Evolutionary conservation across 1,140 invertebrate genomes (phyloP), one percentile per base, ranked within the genome.

Genomic region (Drosophila nebulosa): DNA sequence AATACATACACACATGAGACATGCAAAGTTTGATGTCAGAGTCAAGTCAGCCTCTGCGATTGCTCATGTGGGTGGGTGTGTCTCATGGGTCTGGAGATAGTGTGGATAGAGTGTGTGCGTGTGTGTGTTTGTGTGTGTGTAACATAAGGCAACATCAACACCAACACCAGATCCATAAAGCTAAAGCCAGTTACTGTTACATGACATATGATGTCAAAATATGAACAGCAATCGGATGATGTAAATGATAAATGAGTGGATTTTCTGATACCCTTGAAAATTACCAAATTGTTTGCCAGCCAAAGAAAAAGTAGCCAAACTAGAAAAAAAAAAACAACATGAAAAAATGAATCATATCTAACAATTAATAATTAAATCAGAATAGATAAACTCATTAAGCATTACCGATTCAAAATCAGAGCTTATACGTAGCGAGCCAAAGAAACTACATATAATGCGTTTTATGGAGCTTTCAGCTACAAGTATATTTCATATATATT

Each of bases 1-100:
- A 22, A 63, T 24, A 9, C 10, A 30, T 32, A 64, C 16, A 36
- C 36, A 59, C 65, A 69, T 39, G 67, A 67, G 71, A 80, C 78
- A 85, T 74, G 81, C 70, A 74, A 73, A 86, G 64, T 74, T 77
- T 77, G 78, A 76, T 85, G 80, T 86, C 58, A 81, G 81, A 81
- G 81, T 85, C 80, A 69, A 22, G 70, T 36, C 69, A 64, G 69
- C 50, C 65, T 39, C 53, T 55, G 53, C 51, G 46, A 62, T 64
- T 68, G 64, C 57, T 30, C 58, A 75, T 77, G 80, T 85, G 81
- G 81, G 80, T 85, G 81, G 81, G 80, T 86, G 80, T 85, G 80
- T 86, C 78, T 57, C 58, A 56, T 66, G 64, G 76, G 61, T 63
- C 64, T 61, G 27, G 32, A 35, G 50, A 59, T 65, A 52, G 42